Base-by-base conservation (phyloP, 2,797 vertebrate species). In the Smutsia temminckii region DNA sequence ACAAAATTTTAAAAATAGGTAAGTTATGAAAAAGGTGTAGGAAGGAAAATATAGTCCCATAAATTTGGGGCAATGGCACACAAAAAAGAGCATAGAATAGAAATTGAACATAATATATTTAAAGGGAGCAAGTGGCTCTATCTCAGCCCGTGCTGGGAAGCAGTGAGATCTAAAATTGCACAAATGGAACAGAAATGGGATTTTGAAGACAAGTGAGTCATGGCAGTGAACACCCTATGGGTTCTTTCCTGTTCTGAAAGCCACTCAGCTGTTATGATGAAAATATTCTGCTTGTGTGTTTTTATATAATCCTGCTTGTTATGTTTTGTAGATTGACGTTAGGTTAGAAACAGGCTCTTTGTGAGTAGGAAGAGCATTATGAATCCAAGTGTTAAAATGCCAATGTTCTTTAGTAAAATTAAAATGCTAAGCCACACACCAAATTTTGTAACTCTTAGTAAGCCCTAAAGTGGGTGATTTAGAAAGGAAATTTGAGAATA, bases 91-190 rank as follows among this genome's bases (percentile, higher is more conserved):
- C 23, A 93, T 46, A 68, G 25, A 81, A 46, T 51, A 66, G 72
- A 93, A 72, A 94, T 83, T 63, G 49, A 93, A 10, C n/a, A 46
- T 63, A 74, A 79, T 53, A 80, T 49, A 64, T 92, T 89, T 51
- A 34, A 40, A 57, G 34, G 5, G 32, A 74, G 79, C 42, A 80
- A 95, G 40, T 68, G 13, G 13, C 66, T 93, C 17, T 85, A 34
- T 80, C 17, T 84, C 57, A 29, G 66, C 49, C 75, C 80, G 16
- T 59, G 55, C 77, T 80, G 85, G 9, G 53, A 81, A 92, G 90
- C 95, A 93, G 55, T 89, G 92, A 93, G 72, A 93, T 83, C 92
- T 94, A 66, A 95, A 96, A 96, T 93, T 92, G 17, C 57, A 68
- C 64, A 20, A 78, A 61, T 57, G 42, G 53, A 95, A 34, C 57